These are phyloP conservation scores for Carposina sasakii DNA, from an alignment of 1,140 invertebrate species.

Conservation along the genomic window DNA sequence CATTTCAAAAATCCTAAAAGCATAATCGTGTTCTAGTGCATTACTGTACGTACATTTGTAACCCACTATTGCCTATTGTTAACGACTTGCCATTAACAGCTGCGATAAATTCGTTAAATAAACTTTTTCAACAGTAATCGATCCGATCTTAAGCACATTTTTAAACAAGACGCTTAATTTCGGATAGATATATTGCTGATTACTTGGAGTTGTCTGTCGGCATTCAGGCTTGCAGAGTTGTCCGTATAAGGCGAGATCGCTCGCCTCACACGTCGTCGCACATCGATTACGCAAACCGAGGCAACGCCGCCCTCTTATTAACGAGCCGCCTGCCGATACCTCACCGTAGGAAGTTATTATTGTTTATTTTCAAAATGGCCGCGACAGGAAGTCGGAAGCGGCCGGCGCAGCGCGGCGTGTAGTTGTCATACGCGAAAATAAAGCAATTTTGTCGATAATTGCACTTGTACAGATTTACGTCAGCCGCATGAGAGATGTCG, in stretches of 20 bases:
- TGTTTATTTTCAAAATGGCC: slow-evolving; percentile 65
- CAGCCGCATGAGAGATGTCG: no score
- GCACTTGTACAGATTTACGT: no score
- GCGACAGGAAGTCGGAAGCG: slow-evolving; percentile 50
- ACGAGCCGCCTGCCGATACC: slow-evolving; percentile 22
- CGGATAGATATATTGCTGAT: slow-evolving; percentile 37
- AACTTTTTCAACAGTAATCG: no score
- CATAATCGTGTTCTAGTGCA: slow-evolving; percentile 25
- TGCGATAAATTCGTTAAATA: slow-evolving; percentile 21
- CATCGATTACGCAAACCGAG: slow-evolving; percentile 36
- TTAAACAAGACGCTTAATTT: slow-evolving; percentile 28
- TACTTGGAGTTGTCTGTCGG: no score
- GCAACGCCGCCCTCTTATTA: slow-evolving; percentile 48
- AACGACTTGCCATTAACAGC: slow-evolving; percentile 24
- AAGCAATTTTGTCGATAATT: slow-evolving; percentile 52
- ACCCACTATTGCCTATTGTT: slow-evolving; percentile 36
- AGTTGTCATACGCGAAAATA: slow-evolving; percentile 41
- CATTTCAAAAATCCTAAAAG: slow-evolving; percentile 34
- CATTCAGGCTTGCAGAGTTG: no score
- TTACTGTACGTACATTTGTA: no score
- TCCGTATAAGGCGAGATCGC: slow-evolving; percentile 6
- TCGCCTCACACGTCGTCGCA: slow-evolving; percentile 47
- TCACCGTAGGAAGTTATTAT: slow-evolving; percentile 62
- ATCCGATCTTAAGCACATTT: no score
- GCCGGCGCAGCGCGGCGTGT: slow-evolving; percentile 12